These are phyloP conservation scores for Rhinogobius similis DNA, from an alignment of 2,113 vertebrate species.

Conservation along the genomic window DNA sequence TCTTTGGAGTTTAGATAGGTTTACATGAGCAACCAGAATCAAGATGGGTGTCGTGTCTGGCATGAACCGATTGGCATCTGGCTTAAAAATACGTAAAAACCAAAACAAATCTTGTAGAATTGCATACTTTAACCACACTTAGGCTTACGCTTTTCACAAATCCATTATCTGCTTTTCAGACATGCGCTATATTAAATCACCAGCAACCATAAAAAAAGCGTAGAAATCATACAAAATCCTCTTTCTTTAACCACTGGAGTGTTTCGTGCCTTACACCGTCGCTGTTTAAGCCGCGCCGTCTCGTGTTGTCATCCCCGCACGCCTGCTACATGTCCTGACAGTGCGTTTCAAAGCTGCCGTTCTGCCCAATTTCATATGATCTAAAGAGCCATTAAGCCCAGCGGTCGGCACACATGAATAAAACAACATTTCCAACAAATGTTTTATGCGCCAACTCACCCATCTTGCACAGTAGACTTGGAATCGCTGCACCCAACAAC, in stretches of 20 bases:
- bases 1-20: too few species aligned
- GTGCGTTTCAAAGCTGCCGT: background rate
- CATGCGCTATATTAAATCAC: background rate
- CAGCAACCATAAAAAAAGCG: background rate
- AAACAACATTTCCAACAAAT: constrained; percentile 9
- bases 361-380: constrained; percentile 11
- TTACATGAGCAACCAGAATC: too few species aligned
- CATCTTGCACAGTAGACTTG: constrained; percentile 2
- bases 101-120: background rate
- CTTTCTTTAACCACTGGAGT: background rate
- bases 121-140: too few species aligned
- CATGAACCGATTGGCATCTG: too few species aligned
- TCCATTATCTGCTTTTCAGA: background rate
- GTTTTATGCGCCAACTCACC: constrained; percentile 16
- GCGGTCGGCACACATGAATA: constrained; percentile 7
- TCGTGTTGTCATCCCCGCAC: background rate
- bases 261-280: background rate
- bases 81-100: background rate
- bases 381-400: constrained; percentile 9
- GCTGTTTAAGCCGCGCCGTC: background rate
- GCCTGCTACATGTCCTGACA: constrained; percentile 2
- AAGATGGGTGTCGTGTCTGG: too few species aligned
- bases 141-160: background rate
- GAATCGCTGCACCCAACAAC: background rate
- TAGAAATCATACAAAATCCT: background rate